phyloP scores from a whole-genome alignment of 1,140 invertebrate genomes.

The Bathynomus jamesi region DNA sequence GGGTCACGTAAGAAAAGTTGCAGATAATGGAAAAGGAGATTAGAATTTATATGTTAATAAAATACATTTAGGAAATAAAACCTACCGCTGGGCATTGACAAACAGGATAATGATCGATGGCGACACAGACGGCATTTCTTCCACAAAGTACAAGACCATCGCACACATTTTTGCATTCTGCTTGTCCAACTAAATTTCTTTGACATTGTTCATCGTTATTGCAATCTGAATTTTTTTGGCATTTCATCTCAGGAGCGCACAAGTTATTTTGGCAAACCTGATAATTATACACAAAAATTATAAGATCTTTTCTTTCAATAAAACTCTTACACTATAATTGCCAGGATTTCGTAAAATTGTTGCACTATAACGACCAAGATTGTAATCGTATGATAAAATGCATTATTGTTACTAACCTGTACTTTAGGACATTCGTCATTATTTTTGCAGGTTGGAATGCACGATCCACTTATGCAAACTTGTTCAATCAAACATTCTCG shows the following conservation, averaged over 20 bases:
- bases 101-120: conserved; percentile 57
- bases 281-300: background rate
- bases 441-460: conserved; percentile 54
- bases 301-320: background rate
- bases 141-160: conserved; percentile 51
- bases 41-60: too few relatives aligned
- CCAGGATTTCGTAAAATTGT: too few relatives aligned
- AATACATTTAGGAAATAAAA: too few relatives aligned
- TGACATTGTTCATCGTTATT: conserved; percentile 57
- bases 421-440: conserved; percentile 73
- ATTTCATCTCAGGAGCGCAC: conserved; percentile 69
- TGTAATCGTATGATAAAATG: too few relatives aligned
- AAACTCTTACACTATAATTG: too few relatives aligned
- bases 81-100: conserved; percentile 61
- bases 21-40: background rate
- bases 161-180: conserved; percentile 64
- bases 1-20: background rate
- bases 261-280: conserved; percentile 74
- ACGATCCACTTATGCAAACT: conserved; percentile 59
- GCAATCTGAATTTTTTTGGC: conserved; percentile 61
- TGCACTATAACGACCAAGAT: too few relatives aligned
- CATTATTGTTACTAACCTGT: conserved; percentile 42
- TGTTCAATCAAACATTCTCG: conserved; percentile 63
- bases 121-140: conserved; percentile 43
- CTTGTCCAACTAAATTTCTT: conserved; percentile 56